Percentiles rank a stretch among this genome's conserved stretches.
Evolutionary conservation across 2,888 invertebrate species (phyloP).

Genomic region (Drosophila vallismaia): DNA sequence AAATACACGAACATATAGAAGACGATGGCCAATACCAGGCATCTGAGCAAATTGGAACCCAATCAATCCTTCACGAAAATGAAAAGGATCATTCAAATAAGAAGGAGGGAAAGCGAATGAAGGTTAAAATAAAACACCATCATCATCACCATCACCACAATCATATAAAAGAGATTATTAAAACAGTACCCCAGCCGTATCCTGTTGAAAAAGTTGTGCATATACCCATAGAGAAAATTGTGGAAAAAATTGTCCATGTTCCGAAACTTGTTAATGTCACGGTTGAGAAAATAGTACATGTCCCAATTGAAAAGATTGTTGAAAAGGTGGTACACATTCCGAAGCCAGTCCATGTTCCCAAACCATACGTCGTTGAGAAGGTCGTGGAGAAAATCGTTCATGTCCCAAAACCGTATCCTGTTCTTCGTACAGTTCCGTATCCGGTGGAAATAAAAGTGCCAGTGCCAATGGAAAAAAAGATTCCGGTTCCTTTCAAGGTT

Average conservation of each 20-base stretch:
- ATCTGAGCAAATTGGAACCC: slow-evolving; percentile 62
- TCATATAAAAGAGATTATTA: slow-evolving; percentile 87
- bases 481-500: slow-evolving; percentile 68
- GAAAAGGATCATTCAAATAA: slow-evolving; percentile 18
- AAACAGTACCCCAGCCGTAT: slow-evolving; percentile 85
- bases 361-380: slow-evolving; percentile 85
- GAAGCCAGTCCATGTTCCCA: slow-evolving; percentile 85
- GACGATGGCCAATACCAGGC: slow-evolving; percentile 50
- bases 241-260: slow-evolving; percentile 81
- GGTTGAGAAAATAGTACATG: slow-evolving; percentile 85
- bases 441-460: slow-evolving; percentile 82
- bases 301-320: slow-evolving; percentile 82
- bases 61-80: slow-evolving; percentile 50
- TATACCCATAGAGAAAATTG: slow-evolving; percentile 85
- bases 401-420: slow-evolving; percentile 84
- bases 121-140: slow-evolving; percentile 85
- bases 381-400: slow-evolving; percentile 85
- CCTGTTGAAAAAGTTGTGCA: slow-evolving; percentile 84
- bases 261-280: slow-evolving; percentile 86
- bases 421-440: slow-evolving; percentile 63
- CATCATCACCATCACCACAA: slow-evolving; percentile 88
- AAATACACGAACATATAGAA: slow-evolving; percentile 81
- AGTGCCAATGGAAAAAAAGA: slow-evolving; percentile 68
- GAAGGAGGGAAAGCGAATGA: slow-evolving; percentile 50
- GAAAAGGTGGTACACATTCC: slow-evolving; percentile 84